Evolutionary conservation across 2,113 vertebrate genomes (phyloP), one percentile per base, ranked within the genome.

Genomic region (Gadus macrocephalus): DNA sequence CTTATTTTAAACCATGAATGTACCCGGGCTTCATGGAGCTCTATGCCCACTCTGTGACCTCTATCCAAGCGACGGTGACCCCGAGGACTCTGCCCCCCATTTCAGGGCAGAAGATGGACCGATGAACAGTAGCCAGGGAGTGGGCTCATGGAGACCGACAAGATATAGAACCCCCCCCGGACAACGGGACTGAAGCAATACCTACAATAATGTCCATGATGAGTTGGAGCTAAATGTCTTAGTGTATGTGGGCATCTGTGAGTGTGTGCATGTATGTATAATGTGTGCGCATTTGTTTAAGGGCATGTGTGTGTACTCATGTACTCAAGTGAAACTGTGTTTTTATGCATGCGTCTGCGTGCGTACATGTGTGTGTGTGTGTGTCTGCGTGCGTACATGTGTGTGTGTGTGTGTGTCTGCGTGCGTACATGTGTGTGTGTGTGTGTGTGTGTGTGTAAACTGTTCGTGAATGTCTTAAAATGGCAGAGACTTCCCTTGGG

Each of bases 401-500:
- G 4, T 4, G 28, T 31, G 28, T 31, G 28, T 15, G 66, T 67
- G 42, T 28, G 53, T 1, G 49, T 55, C 49, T 49, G 42, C 1
- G 42, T 49, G 42, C 11, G 42, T 11, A 11, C 9, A 42, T 67
- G 20, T 60, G 58, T 12, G 5, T 49, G 7, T 49, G 59, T 67
- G 20, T 60, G 58, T 12, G 5, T 49, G 7, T 49, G 59, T 67
- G 65, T 62, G 22, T 68, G 66, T 68, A 53, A 74, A 53, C 65
- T 49, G 64, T 62, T 71, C 63, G 22, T 53, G 71, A 72, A 12
- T 49, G 8, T 49, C 12, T 49, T 49, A 1, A 49, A 49, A 49
- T 15, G 17, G 62, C 56, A 20, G 62, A 49, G 42, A 74, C 76
- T 75, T 74, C 31, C 27, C 56, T 67, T 16, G 12, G n/a, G 53